Evolutionary conservation across 2,113 vertebrate genomes (phyloP).

Genomic region (Hippocampus zosterae): DNA sequence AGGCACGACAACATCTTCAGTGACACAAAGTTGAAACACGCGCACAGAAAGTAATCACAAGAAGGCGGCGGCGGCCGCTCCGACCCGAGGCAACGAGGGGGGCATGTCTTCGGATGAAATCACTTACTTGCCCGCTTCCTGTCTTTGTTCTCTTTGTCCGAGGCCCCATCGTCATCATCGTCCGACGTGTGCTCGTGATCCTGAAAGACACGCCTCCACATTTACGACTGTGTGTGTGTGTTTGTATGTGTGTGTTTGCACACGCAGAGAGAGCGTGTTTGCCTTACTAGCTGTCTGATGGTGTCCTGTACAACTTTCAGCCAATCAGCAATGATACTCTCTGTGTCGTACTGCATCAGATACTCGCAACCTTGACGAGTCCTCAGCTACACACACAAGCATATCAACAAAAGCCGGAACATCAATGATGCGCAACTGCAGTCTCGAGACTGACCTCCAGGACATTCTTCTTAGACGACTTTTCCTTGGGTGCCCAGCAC

Average conservation of each 20-base stretch:
- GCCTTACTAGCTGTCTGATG: slow-evolving; percentile 75
- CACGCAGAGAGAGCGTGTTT: neutral
- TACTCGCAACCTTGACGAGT: slow-evolving; percentile 85
- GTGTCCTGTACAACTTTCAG: slow-evolving; percentile 75
- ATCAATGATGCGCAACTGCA: neutral
- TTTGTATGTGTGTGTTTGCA: neutral
- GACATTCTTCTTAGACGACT: slow-evolving; percentile 93
- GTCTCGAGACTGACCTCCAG: slow-evolving; percentile 74
- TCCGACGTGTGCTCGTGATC: slow-evolving; percentile 56
- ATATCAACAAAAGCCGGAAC: neutral
- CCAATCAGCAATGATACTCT: slow-evolving; percentile 86
- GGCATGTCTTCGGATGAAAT: neutral
- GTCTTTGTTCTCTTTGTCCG: slow-evolving; percentile 73
- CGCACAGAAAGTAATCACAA: neutral
- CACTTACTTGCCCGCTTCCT: slow-evolving; percentile 56
- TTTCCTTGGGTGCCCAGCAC: slow-evolving; percentile 81
- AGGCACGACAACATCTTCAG: neutral
- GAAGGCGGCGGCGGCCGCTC: neutral
- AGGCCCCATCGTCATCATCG: slow-evolving; percentile 71
- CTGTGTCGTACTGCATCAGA: slow-evolving; percentile 90
- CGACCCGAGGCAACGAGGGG: neutral
- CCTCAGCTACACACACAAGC: slow-evolving; percentile 72
- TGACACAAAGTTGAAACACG: neutral
- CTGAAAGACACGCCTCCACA: slow-evolving; percentile 29
- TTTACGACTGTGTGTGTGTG: neutral